phyloP scores from a whole-genome alignment of 2,888 invertebrate genomes.

The Drosophila kuntzei region DNA sequence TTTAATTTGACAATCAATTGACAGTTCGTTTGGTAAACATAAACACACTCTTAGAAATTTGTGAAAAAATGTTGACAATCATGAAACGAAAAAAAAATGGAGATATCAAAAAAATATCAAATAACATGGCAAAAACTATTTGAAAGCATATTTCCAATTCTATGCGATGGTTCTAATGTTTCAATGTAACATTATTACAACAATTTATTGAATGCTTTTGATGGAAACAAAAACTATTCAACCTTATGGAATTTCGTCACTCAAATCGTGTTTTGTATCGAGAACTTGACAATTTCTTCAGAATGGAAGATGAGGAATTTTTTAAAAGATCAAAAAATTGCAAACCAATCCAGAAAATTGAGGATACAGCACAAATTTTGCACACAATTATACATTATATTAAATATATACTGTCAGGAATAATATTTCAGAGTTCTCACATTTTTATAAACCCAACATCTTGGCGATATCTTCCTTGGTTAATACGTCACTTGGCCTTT shows the following conservation, averaged over 20 bases:
- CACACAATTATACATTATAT: background rate
- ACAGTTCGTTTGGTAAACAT: constrained; percentile 78
- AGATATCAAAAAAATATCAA: constrained; percentile 63
- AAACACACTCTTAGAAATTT: constrained; percentile 59
- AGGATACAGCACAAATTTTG: background rate
- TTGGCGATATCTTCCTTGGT: constrained; percentile 66
- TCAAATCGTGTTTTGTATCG: background rate
- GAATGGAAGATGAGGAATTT: background rate
- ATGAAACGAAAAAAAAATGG: constrained; percentile 18
- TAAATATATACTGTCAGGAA: background rate
- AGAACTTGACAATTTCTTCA: background rate
- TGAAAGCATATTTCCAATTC: constrained; percentile 42
- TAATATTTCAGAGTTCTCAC: background rate
- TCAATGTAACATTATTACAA: constrained; percentile 26
- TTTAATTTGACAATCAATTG: constrained; percentile 82
- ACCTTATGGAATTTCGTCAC: background rate
- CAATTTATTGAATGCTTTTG: constrained; percentile 54
- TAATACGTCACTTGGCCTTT: constrained; percentile 33
- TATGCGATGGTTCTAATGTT: constrained; percentile 22
- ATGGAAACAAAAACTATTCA: constrained; percentile 9
- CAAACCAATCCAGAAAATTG: background rate
- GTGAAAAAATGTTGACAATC: constrained; percentile 66
- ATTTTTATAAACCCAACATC: constrained; percentile 51
- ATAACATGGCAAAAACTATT: constrained; percentile 64
- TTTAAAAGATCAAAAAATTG: background rate